Percentiles rank a stretch among this genome's conserved stretches.
phyloP scores from a whole-genome alignment of 2,888 invertebrate genomes.

The Argynnis bischoffii region DNA sequence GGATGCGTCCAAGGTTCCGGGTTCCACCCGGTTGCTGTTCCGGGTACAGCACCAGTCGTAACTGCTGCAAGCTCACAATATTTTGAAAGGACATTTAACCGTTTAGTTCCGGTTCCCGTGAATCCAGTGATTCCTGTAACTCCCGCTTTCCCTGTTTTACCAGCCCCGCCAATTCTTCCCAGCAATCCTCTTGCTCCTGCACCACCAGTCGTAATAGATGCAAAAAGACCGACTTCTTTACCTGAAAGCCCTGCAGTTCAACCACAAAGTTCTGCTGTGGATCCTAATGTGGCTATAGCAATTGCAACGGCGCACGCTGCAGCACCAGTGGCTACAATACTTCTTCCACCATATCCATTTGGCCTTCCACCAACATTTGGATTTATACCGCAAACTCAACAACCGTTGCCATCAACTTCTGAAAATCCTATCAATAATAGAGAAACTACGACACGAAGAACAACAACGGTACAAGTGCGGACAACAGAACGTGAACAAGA shows the following conservation, averaged over 20 bases:
- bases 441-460: conserved; percentile 51
- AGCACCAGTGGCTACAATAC: conserved; percentile 71
- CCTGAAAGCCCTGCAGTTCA: conserved; percentile 41
- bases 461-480: conserved; percentile 44
- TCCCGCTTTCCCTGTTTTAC: conserved; percentile 37
- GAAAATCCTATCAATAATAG: conserved; percentile 58
- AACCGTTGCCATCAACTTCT: conserved; percentile 47
- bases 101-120: conserved; percentile 60
- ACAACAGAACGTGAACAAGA: conserved; percentile 58
- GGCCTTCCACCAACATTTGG: conserved; percentile 66
- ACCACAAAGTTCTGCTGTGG: conserved; percentile 47
- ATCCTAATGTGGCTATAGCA: conserved; percentile 72
- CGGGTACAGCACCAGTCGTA: conserved; percentile 76
- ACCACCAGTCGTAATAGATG: conserved; percentile 42
- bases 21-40: conserved; percentile 48
- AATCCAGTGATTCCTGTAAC: conserved; percentile 47
- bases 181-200: conserved; percentile 28
- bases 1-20: conserved; percentile 59
- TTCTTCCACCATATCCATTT: conserved; percentile 73
- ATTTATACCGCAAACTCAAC: conserved; percentile 57
- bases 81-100: conserved; percentile 85
- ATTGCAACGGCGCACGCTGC: conserved; percentile 73
- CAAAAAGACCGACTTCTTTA: conserved; percentile 39
- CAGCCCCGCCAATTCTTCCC: conserved; percentile 31
- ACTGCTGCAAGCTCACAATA: conserved; percentile 87